Evolutionary conservation across 2,888 invertebrate species (phyloP).

Genomic region (Brenthis ino): DNA sequence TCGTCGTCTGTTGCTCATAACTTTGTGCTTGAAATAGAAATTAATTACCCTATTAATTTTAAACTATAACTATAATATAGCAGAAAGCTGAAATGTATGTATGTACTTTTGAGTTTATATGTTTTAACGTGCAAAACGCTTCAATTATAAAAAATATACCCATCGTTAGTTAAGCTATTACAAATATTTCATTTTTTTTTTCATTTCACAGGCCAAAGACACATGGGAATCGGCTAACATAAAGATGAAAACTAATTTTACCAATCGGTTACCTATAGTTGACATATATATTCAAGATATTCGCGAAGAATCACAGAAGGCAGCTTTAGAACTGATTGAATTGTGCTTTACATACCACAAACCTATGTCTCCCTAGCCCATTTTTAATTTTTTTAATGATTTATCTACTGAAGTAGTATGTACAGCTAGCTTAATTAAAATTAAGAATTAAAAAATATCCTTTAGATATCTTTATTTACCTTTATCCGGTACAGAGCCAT

Average conservation of each 20-base stretch:
- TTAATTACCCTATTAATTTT: too few relatives aligned
- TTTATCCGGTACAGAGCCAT: too few relatives aligned
- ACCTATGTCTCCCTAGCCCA: not conserved
- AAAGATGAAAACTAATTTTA: constrained; percentile 8
- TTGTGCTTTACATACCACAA: constrained; percentile 7
- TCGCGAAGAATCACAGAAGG: not conserved
- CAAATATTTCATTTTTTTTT: not conserved
- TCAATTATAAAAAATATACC: too few relatives aligned
- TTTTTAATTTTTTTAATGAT: not conserved
- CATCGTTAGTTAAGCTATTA: too few relatives aligned
- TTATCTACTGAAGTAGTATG: not conserved
- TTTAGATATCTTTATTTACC: too few relatives aligned
- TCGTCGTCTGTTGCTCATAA: too few relatives aligned
- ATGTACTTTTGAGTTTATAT: too few relatives aligned
- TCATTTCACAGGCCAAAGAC: not conserved
- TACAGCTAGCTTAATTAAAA: not conserved
- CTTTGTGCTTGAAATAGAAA: too few relatives aligned
- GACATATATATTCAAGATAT: constrained; percentile 8
- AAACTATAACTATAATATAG: too few relatives aligned
- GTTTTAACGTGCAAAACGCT: too few relatives aligned
- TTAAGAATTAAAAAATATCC: not conserved
- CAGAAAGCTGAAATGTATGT: too few relatives aligned
- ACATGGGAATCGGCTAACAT: constrained; percentile 1
- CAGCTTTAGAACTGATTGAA: not conserved
- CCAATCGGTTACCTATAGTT: constrained; percentile 1